A percentile compares a stretch with the other conserved stretches of the same genome.
These are phyloP conservation scores for Anguilla pacifica DNA, from an alignment of 2,797 vertebrate genomes.

Conservation along the genomic window DNA sequence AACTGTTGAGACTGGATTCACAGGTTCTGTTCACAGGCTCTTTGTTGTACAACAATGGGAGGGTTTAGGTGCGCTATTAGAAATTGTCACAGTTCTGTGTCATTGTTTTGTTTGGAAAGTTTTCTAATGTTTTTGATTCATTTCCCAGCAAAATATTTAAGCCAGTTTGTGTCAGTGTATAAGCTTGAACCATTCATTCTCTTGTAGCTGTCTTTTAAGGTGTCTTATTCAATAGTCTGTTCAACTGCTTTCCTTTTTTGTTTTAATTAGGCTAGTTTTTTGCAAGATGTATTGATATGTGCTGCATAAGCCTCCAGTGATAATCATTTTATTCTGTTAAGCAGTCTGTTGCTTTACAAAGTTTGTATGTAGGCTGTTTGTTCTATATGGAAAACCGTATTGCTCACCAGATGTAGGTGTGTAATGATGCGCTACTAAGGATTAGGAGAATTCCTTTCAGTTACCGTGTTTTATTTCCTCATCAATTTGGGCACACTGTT, in stretches of 20 bases:
- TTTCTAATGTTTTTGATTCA: no score
- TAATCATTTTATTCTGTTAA: conserved; percentile 18
- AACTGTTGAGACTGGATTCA: conserved; percentile 9
- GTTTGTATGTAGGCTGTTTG: background rate
- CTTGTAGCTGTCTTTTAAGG: background rate
- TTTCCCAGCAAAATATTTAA: background rate
- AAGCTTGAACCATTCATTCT: background rate
- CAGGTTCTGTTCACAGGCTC: background rate
- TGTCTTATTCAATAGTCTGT: background rate
- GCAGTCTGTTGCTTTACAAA: background rate
- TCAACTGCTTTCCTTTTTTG: background rate
- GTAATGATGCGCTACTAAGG: background rate
- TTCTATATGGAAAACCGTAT: background rate
- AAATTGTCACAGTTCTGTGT: background rate
- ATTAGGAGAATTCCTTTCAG: background rate
- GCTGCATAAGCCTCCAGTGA: background rate
- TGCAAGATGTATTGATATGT: conserved; percentile 11
- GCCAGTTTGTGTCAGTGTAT: background rate
- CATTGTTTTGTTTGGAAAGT: background rate
- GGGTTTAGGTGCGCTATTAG: background rate
- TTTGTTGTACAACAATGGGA: background rate
- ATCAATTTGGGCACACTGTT: background rate
- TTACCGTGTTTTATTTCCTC: background rate
- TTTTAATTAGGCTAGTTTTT: background rate
- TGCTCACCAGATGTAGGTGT: conserved; percentile 6